Evolutionary conservation across 2,797 vertebrate species (phyloP), one percentile per base, ranked within the genome.

Genomic region (Cyprinodon diabolis): DNA sequence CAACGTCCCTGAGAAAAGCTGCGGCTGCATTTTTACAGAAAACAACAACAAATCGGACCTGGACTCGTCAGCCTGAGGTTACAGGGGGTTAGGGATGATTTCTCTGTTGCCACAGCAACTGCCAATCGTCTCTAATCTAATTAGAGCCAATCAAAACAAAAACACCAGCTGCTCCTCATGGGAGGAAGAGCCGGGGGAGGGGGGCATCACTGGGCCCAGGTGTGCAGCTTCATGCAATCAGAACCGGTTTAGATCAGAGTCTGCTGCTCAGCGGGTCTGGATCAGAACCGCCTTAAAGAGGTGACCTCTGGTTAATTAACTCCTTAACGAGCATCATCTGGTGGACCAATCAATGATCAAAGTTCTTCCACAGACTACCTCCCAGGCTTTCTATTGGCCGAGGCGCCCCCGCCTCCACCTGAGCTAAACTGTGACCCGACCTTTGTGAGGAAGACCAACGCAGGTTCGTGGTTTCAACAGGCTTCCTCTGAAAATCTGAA

Each of bases 131-230:
- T 81, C 48, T 78, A 80, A 89, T 85, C 58, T 60, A 77, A 89
- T 87, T 86, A 75, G 58, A 78, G 74, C 83, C 74, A 83, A 83
- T 76, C 72, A 79, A 74, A 88, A 83, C 78, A 86, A 77, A 84
- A 81, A 82, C 84, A 79, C 77, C 87, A 85, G 85, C 85, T 87
- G 87, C 66, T 79, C 57, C 57, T 60, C 8, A 19, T 37, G 7
- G 15, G 15, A 60, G 57, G 35, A 17, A 8, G 14, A 58, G 56
- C 56, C 30, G 30, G 14, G 40, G 40, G 40, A 8, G 7, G 40
- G 40, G 40, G 40, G 40, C 40, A 30, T 43, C 40, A 7, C 8
- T 10, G 58, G 10, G 58, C 17, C 17, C 58, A 62, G 58, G 35
- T 62, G 58, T 62, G 58, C 58, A 62, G 35, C 58, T 62, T 62